Conservation (phyloP, 2,888 invertebrate genomes). For the Disparrhopalites patrizii region DNA sequence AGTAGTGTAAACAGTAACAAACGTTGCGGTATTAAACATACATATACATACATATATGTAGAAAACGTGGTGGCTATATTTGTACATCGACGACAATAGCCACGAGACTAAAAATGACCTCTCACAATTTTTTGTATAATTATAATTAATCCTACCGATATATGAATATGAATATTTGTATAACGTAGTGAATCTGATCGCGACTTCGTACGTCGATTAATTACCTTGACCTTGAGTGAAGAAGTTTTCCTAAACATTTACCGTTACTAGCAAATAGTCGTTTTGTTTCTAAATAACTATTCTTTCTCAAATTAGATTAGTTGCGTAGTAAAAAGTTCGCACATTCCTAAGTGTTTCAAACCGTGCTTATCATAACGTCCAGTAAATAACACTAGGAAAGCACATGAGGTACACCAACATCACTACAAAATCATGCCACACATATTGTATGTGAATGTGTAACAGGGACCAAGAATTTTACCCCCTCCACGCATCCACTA, state of each 20-base stretch:
- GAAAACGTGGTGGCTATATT: background rate
- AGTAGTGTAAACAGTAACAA: no score
- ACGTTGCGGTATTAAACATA: background rate
- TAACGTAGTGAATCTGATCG: no score
- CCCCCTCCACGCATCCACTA: no score
- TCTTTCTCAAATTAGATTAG: background rate
- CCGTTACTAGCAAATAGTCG: background rate
- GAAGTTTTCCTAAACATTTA: background rate
- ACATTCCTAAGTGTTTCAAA: slow-evolving; percentile 3
- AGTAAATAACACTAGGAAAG: slow-evolving; percentile 26
- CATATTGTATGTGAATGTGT: background rate
- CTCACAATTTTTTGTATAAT: background rate
- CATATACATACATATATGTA: background rate
- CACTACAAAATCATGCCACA: slow-evolving; percentile 20
- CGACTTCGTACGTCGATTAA: background rate
- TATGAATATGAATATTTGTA: no score
- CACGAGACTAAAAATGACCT: background rate
- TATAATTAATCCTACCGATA: background rate
- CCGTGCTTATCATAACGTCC: slow-evolving; percentile 3
- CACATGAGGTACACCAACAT: slow-evolving; percentile 35
- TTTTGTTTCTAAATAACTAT: background rate
- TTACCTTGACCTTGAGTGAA: no score
- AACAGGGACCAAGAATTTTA: no score
- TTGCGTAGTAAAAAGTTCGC: slow-evolving; percentile 11
- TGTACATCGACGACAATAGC: background rate